A percentile compares a stretch with the other conserved stretches of the same genome.
phyloP scores from a whole-genome alignment of 2,797 vertebrate species.

The Chrysolophus pictus region DNA sequence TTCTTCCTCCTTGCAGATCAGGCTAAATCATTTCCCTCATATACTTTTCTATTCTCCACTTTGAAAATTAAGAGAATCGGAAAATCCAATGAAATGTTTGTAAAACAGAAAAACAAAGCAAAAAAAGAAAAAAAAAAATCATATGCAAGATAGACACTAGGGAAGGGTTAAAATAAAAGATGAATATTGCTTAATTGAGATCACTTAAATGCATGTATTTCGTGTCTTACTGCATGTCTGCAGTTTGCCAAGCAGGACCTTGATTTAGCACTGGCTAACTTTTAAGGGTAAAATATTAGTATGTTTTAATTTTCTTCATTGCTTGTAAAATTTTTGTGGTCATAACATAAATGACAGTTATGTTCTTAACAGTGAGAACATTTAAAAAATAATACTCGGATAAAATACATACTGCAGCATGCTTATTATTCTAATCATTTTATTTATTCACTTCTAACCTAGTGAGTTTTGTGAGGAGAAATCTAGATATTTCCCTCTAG shows the following conservation, averaged over 20 bases:
- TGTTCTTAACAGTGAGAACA: not conserved
- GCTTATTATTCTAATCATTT: not conserved
- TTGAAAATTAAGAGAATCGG: not conserved
- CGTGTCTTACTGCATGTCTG: not conserved
- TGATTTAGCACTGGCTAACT: not conserved
- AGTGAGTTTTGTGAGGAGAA: not conserved
- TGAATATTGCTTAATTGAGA: not conserved
- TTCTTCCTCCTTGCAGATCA: not conserved
- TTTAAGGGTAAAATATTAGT: not conserved
- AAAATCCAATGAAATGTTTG: not conserved
- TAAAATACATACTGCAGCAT: not conserved
- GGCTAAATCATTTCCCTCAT: not conserved
- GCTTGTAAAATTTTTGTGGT: not conserved
- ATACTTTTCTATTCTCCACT: not conserved
- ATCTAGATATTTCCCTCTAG: not conserved
- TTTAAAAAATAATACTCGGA: not conserved
- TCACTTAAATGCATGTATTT: not conserved
- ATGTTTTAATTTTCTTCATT: not conserved
- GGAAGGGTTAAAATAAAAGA: not conserved
- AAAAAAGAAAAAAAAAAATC: not conserved
- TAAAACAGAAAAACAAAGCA: not conserved
- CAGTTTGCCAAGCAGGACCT: not conserved
- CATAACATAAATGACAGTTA: not conserved
- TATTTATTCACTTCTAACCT: not conserved
- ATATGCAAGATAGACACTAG: not conserved